Conservation (phyloP, 2,113 vertebrate genomes). For the Indri indri region DNA sequence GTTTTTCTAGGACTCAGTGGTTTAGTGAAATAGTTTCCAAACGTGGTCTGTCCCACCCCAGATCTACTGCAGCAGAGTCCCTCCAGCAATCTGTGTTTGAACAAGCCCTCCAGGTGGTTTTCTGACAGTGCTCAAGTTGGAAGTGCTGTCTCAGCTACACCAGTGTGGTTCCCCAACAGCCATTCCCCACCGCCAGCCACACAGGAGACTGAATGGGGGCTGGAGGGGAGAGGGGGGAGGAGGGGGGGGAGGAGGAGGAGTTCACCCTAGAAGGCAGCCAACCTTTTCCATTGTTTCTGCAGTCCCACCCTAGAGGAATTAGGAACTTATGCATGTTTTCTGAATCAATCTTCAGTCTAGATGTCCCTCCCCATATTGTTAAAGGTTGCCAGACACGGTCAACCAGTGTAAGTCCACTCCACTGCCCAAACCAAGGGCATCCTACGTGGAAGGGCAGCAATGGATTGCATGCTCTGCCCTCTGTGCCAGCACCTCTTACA, state of each 20-base stretch:
- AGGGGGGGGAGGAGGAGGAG: too few species aligned
- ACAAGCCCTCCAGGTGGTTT: background rate
- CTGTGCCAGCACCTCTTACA: background rate
- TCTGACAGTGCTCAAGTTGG: background rate
- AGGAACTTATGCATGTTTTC: background rate
- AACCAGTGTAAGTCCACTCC: background rate
- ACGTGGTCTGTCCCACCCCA: background rate
- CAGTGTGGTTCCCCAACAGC: background rate
- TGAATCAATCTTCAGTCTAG: background rate
- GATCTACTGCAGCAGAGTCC: background rate
- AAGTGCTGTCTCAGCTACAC: background rate
- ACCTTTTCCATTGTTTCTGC: background rate
- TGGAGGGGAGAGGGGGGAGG: fast-evolving
- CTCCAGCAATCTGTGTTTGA: background rate
- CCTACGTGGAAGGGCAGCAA: background rate
- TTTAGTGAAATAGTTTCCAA: background rate
- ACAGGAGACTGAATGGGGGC: background rate
- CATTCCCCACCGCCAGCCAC: background rate
- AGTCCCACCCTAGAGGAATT: background rate
- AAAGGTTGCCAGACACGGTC: background rate
- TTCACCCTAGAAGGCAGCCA: background rate
- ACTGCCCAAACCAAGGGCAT: background rate
- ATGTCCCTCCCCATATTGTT: too few species aligned
- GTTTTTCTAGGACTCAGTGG: background rate
- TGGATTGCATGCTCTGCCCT: background rate